phyloP scores from a whole-genome alignment of 1,140 invertebrate species.

The Elymnias hypermnestra region DNA sequence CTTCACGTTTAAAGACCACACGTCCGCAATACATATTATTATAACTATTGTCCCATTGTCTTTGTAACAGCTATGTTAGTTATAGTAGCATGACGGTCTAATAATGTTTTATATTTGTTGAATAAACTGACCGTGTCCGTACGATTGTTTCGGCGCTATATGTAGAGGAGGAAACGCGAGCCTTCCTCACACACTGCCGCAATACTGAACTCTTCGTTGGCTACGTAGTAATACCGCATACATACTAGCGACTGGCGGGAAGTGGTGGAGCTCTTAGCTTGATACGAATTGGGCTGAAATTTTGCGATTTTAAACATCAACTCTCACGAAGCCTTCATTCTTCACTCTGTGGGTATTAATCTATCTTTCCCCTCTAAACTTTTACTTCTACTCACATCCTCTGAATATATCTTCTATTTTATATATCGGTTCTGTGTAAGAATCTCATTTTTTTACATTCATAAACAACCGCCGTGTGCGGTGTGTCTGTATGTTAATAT shows the following conservation, averaged over 20 bases:
- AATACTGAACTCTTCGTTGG: too few relatives aligned
- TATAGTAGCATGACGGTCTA: constrained; percentile 13
- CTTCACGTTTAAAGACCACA: constrained; percentile 12
- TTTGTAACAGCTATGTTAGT: constrained; percentile 14
- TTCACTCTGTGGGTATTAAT: too few relatives aligned
- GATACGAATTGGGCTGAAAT: constrained; percentile 3
- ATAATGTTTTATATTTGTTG: constrained; percentile 13
- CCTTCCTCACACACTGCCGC: constrained; percentile 19
- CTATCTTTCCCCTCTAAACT: too few relatives aligned
- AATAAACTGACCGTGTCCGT: constrained; percentile 9
- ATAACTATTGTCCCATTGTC: constrained; percentile 31
- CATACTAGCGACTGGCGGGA: neutral
- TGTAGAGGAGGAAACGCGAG: constrained; percentile 10
- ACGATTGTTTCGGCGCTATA: constrained; percentile 14
- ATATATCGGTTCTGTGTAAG: too few relatives aligned
- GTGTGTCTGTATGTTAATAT: too few relatives aligned
- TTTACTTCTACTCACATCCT: too few relatives aligned
- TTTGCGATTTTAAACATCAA: too few relatives aligned
- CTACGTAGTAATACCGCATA: too few relatives aligned
- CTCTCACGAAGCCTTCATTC: too few relatives aligned
- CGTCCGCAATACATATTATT: constrained; percentile 18
- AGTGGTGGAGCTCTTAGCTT: neutral
- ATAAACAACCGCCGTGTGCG: too few relatives aligned
- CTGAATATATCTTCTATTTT: too few relatives aligned
- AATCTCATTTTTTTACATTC: too few relatives aligned